Percentiles rank a stretch among this genome's conserved stretches.
Conservation (phyloP, 2,113 vertebrate species). For the Archilochus colubris region DNA sequence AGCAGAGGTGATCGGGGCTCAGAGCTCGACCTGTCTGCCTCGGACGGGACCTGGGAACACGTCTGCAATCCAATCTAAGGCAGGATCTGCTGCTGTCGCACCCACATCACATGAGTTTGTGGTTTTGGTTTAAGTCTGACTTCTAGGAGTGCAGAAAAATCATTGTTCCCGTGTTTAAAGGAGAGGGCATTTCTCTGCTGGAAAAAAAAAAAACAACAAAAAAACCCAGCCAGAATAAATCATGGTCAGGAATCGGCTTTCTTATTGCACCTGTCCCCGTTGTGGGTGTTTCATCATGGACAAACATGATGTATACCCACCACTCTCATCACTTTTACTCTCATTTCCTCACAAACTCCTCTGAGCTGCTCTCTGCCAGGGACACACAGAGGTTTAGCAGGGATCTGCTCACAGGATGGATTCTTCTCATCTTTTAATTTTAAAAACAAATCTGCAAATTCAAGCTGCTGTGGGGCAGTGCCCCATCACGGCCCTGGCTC, state of each 20-base stretch:
- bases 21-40: not conserved
- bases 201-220: not conserved
- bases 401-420: not conserved
- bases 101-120: not conserved
- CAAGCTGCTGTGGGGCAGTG: not conserved
- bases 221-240: not conserved
- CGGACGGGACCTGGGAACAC: not conserved
- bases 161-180: not conserved
- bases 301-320: rapidly evolving
- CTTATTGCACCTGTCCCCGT: not conserved
- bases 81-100: not conserved
- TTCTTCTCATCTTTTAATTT: not conserved
- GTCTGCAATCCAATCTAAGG: not conserved
- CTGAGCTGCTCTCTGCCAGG: not conserved
- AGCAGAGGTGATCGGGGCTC: not conserved
- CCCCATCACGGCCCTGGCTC: not conserved
- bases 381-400: not conserved
- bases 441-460: not conserved
- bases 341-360: not conserved
- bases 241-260: not conserved
- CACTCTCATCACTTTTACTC: not conserved
- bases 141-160: conserved; percentile 38
- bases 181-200: not conserved
- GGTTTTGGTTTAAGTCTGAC: conserved; percentile 32
- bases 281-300: not conserved